A percentile compares a stretch with the other conserved stretches of the same genome.
These are phyloP conservation scores for Scolopax mira DNA, from an alignment of 2,113 vertebrate species.

Conservation along the genomic window DNA sequence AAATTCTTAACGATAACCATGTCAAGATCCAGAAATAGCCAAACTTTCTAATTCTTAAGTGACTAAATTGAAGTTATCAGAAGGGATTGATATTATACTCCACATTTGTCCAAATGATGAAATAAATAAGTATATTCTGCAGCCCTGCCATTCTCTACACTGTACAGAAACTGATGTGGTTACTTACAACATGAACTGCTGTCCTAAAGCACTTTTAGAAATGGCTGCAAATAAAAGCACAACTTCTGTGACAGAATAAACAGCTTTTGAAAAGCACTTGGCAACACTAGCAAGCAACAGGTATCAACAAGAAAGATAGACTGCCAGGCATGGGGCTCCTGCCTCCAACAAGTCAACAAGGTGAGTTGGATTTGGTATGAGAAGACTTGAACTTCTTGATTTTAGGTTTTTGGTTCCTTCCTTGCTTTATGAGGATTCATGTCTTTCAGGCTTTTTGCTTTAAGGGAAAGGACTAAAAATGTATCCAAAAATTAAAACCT, in stretches of 20 bases:
- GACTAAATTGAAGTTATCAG: neutral
- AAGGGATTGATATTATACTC: neutral
- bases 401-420: neutral
- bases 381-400: neutral
- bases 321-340: neutral
- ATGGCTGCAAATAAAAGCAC: neutral
- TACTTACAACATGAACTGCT: neutral
- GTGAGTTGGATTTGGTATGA: too few species aligned
- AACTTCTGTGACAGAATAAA: neutral
- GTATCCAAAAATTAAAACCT: neutral
- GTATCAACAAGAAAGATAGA: rapidly evolving
- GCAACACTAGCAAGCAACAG: neutral
- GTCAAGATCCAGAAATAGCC: neutral
- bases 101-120: neutral
- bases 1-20: rapidly evolving
- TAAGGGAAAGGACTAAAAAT: neutral
- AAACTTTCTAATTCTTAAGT: too few species aligned
- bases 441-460: neutral
- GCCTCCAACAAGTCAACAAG: neutral
- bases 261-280: neutral
- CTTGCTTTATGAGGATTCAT: neutral
- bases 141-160: neutral
- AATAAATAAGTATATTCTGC: neutral
- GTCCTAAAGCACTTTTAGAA: neutral
- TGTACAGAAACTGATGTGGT: neutral